Evolutionary conservation across 1,140 invertebrate species (phyloP).

Genomic region (Scylla paramamosain): DNA sequence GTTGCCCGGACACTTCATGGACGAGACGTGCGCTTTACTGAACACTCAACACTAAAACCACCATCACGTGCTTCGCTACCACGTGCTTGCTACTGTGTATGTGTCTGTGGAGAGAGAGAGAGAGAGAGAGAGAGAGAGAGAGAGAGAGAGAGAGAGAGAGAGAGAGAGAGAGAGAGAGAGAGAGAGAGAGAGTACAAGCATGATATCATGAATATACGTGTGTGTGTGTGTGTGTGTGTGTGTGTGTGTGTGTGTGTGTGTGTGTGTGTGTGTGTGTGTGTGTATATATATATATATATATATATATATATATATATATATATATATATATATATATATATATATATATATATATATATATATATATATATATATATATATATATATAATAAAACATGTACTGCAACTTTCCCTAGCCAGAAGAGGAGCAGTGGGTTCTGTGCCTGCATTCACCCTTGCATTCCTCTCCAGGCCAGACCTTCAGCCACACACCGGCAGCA

Average conservation of each 20-base stretch:
- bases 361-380: slow-evolving; percentile 69
- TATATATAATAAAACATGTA: slow-evolving; percentile 10
- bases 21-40: no score
- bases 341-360: slow-evolving; percentile 65
- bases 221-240: background rate
- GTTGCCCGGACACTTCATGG: no score
- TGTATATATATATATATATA: slow-evolving; percentile 56
- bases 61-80: no score
- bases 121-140: slow-evolving; percentile 54
- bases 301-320: slow-evolving; percentile 42
- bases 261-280: slow-evolving; percentile 39
- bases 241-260: background rate
- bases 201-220: slow-evolving; percentile 6
- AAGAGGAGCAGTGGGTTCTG: no score
- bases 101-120: slow-evolving; percentile 1
- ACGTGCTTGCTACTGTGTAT: no score
- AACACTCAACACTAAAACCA: no score
- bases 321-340: slow-evolving; percentile 62
- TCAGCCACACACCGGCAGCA: no score
- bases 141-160: slow-evolving; percentile 62
- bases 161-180: slow-evolving; percentile 57
- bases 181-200: background rate
- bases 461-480: no score
- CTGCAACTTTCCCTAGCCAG: no score
- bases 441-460: no score